These are phyloP conservation scores for Dromas ardeola DNA, from an alignment of 2,113 vertebrate species.

Conservation along the genomic window DNA sequence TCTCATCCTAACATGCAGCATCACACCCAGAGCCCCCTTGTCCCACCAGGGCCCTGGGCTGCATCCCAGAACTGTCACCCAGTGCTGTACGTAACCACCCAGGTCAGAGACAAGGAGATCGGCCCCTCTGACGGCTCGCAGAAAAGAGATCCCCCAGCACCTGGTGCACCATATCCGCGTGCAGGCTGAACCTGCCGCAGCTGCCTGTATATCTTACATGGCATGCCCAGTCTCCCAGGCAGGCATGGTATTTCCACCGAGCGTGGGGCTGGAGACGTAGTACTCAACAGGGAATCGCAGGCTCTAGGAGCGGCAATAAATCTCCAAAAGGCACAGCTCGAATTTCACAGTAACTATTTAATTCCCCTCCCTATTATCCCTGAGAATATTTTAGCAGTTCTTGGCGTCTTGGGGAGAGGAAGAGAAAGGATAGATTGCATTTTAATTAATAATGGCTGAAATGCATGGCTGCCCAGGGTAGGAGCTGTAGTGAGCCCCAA, in stretches of 20 bases:
- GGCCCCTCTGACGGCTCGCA: rapidly evolving
- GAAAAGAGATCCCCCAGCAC: neutral
- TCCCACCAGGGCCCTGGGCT: neutral
- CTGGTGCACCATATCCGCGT: neutral
- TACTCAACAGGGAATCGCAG: neutral
- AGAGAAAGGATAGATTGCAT: neutral
- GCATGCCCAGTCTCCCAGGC: neutral
- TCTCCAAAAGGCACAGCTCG: neutral
- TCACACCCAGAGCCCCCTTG: neutral
- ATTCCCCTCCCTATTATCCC: neutral
- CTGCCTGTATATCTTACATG: neutral
- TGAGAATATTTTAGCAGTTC: conserved; percentile 19
- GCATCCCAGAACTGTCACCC: neutral
- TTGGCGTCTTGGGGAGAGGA: neutral
- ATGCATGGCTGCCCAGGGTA: neutral
- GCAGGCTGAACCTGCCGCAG: neutral
- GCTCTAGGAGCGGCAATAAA: neutral
- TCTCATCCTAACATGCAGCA: neutral
- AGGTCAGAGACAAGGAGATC: neutral
- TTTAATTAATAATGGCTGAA: conserved; percentile 42
- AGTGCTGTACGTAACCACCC: neutral
- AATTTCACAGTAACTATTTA: conserved; percentile 6
- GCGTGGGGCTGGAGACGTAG: neutral
- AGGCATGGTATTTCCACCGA: neutral
- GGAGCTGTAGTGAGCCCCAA: neutral